Evolutionary conservation across 2,797 vertebrate species (phyloP), one percentile per base, ranked within the genome.

Genomic region (Xenopus petersii): DNA sequence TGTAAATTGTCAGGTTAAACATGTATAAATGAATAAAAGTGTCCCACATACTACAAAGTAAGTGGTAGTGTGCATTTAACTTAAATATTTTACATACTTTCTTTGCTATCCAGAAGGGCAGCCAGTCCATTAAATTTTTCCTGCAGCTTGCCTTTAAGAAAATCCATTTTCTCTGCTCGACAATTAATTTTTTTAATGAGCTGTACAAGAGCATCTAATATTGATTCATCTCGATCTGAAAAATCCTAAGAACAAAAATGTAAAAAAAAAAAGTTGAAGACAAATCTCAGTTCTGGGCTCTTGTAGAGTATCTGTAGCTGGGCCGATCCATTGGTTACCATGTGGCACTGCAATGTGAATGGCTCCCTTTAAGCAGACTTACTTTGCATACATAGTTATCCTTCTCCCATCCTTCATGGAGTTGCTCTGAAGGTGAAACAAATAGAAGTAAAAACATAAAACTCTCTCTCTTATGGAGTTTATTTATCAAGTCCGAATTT

Each of bases 121-220:
- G 5, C 46, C 66, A 92, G 55, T 16, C 77, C 81, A 33, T 80
- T 63, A 16, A 87, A 66, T 24, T 83, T 77, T 4, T 77, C 64
- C 46, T 81, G 75, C 7, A 92, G 75, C 62, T 81, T 85, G 13
- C 13, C 61, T 2, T 75, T 81, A 51, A 92, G 81, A 33, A 0
- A 26, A 26, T 81, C 62, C 0, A 87, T 56, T 15, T 82, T 87
- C 16, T 75, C 59, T n/a, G 86, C 84, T 79, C 86, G 78, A 4
- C 13, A 55, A 2, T 70, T 3, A 36, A 88, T 81, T 77, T 81
- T 86, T 12, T 6, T 61, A 64, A 64, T 59, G 4, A 91, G 69
- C 42, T 61, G 74, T 64, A 70, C 10, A 26, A 87, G 66, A 12
- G 15, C 48, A 0, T 81, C 77, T 59, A 87, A 30, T 11, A 83